Conservation (phyloP, 2,888 invertebrate species). For the Trachelus stipa region DNA sequence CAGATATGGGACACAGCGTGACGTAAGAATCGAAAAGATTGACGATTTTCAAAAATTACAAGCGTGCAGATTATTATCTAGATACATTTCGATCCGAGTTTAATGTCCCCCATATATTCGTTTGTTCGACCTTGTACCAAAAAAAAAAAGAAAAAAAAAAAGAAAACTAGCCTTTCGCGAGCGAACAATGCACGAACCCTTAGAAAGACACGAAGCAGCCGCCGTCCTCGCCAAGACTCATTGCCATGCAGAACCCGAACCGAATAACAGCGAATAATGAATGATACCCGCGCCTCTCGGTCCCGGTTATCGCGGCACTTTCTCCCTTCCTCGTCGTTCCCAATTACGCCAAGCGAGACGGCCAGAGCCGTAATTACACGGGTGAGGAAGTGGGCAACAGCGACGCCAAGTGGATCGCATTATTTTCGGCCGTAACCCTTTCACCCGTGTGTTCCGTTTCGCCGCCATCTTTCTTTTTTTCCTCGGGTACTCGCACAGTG, state of each 20-base stretch:
- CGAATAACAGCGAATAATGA: constrained; percentile 36
- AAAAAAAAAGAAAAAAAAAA: too few relatives aligned
- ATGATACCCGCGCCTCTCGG: constrained; percentile 22
- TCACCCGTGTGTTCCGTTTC: constrained; percentile 33
- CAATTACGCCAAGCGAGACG: constrained; percentile 34
- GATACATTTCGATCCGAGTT: not conserved
- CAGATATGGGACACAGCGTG: not conserved
- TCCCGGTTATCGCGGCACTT: constrained; percentile 36
- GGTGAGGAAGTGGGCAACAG: constrained; percentile 40
- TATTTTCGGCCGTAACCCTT: constrained; percentile 39
- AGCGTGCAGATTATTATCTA: not conserved
- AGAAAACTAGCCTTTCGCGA: not conserved
- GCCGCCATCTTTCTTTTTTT: not conserved
- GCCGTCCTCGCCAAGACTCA: not conserved
- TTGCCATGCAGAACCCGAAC: not conserved
- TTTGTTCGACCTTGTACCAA: too few relatives aligned
- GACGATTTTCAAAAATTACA: not conserved
- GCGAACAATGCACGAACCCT: not conserved
- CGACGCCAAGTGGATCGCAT: constrained; percentile 22
- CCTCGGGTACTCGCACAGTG: not conserved
- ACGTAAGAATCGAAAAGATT: not conserved
- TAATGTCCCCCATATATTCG: not conserved
- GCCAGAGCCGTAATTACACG: constrained; percentile 51
- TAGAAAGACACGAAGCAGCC: not conserved
- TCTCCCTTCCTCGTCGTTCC: constrained; percentile 44